Conservation (phyloP, 2,113 vertebrate species). For the Ifrita kowaldi region DNA sequence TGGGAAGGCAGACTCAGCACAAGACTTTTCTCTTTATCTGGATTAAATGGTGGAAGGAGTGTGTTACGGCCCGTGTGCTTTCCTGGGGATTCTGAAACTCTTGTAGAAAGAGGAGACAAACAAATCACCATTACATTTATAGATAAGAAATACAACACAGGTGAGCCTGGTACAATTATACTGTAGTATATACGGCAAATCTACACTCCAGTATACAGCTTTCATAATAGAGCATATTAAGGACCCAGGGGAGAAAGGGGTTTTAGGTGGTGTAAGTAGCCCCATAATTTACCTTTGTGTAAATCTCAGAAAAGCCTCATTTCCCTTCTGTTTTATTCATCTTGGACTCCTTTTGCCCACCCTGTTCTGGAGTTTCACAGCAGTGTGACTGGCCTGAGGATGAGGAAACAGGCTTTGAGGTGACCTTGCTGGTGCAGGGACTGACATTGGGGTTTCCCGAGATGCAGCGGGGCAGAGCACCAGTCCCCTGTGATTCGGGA, state of each 20-base stretch:
- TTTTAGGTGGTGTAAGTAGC: slow-evolving; percentile 35
- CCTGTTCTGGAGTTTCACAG: not conserved
- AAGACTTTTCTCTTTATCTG: not conserved
- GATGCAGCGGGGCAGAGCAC: not conserved
- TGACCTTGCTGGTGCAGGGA: slow-evolving; percentile 21
- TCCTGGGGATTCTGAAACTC: not conserved
- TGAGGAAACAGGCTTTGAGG: not conserved
- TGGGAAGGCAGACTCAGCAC: not conserved
- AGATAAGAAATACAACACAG: not conserved
- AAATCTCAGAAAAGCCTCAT: not conserved
- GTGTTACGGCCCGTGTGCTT: fast-evolving
- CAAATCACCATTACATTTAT: slow-evolving; percentile 10
- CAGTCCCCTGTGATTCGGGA: not conserved
- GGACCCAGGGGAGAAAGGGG: slow-evolving; percentile 2
- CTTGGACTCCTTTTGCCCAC: not conserved
- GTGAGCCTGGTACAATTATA: slow-evolving; percentile 26
- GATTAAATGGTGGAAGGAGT: not conserved
- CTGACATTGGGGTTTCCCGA: not conserved
- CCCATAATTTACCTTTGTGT: slow-evolving; percentile 5
- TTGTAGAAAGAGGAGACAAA: not conserved
- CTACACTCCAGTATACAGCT: slow-evolving; percentile 5
- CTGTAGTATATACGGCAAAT: not conserved
- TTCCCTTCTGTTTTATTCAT: slow-evolving; percentile 22
- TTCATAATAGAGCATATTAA: slow-evolving; percentile 13
- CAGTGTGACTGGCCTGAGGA: not conserved